Evolutionary conservation across 2,113 vertebrate genomes (phyloP).

Genomic region (Miniopterus natalensis): DNA sequence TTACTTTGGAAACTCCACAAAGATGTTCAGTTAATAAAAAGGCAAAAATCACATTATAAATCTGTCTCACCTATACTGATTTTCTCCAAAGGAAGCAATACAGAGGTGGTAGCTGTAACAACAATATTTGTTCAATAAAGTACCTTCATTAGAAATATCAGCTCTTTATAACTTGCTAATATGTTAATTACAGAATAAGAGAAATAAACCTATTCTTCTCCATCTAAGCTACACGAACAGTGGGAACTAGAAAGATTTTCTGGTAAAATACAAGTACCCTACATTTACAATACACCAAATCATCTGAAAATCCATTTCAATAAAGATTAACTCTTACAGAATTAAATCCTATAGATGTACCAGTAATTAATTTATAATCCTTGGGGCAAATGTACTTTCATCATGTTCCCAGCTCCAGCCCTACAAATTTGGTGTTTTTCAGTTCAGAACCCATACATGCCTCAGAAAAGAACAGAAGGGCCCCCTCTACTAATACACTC

Average conservation of each 20-base stretch:
- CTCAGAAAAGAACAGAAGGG: not conserved
- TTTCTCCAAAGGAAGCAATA: constrained; percentile 72
- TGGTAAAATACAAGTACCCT: constrained; percentile 38
- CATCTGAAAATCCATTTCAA: constrained; percentile 36
- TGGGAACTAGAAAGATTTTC: not conserved
- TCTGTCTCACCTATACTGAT: constrained; percentile 65
- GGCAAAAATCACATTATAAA: constrained; percentile 64
- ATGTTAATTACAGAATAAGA: constrained; percentile 21
- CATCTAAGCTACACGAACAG: not conserved
- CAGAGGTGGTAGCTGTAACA: constrained; percentile 61
- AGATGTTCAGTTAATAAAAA: constrained; percentile 60
- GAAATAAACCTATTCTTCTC: constrained; percentile 44
- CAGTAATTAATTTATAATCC: constrained; percentile 18
- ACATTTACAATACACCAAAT: constrained; percentile 9
- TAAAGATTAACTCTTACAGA: constrained; percentile 7
- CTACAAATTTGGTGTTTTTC: not conserved
- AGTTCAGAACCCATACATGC: not conserved
- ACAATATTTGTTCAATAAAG: constrained; percentile 54
- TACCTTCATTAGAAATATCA: constrained; percentile 47
- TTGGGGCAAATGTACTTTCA: not conserved
- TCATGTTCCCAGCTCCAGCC: constrained; percentile 1
- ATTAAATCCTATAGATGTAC: not conserved
- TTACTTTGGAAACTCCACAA: constrained; percentile 52
- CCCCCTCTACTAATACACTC: not conserved
- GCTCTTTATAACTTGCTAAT: constrained; percentile 42